phyloP scores from a whole-genome alignment of 2,797 vertebrate species.

The Gymnothorax javanicus region DNA sequence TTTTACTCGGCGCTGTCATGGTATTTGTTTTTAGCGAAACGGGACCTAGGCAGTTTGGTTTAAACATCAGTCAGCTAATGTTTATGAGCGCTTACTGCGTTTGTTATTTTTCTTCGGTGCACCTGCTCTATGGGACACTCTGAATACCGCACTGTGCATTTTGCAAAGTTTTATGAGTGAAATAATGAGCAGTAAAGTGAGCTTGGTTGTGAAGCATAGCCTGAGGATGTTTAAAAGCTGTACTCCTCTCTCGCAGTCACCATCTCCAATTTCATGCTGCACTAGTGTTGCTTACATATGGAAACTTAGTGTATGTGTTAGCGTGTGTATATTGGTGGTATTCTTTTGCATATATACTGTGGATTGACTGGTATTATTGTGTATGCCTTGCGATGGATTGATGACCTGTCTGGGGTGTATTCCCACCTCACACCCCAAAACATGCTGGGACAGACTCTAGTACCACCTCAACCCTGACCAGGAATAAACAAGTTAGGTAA shows the following conservation, averaged over 20 bases:
- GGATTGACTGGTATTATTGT: too few relatives aligned
- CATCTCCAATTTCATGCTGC: conserved; percentile 38
- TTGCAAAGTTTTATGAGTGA: not conserved
- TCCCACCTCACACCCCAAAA: too few relatives aligned
- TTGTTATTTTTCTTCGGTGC: conserved; percentile 26
- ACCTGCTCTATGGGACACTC: conserved; percentile 38
- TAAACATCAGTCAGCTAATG: conserved; percentile 53
- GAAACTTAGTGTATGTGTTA: not conserved
- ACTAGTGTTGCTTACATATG: not conserved
- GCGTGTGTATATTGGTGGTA: not conserved
- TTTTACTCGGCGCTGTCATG: too few relatives aligned
- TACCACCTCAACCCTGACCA: too few relatives aligned
- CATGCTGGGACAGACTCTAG: too few relatives aligned
- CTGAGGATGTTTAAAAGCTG: conserved; percentile 69
- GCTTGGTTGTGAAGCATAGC: conserved; percentile 63
- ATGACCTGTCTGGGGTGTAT: too few relatives aligned
- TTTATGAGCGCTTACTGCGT: conserved; percentile 64
- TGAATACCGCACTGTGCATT: not conserved
- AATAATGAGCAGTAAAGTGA: conserved; percentile 30
- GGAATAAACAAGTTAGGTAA: too few relatives aligned
- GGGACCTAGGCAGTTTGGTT: not conserved
- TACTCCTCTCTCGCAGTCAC: conserved; percentile 50
- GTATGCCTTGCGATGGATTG: too few relatives aligned
- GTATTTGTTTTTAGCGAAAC: too few relatives aligned
- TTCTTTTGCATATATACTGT: too few relatives aligned